Base-by-base conservation (phyloP, 2,888 invertebrate genomes). In the Leptopilina syphax region DNA sequence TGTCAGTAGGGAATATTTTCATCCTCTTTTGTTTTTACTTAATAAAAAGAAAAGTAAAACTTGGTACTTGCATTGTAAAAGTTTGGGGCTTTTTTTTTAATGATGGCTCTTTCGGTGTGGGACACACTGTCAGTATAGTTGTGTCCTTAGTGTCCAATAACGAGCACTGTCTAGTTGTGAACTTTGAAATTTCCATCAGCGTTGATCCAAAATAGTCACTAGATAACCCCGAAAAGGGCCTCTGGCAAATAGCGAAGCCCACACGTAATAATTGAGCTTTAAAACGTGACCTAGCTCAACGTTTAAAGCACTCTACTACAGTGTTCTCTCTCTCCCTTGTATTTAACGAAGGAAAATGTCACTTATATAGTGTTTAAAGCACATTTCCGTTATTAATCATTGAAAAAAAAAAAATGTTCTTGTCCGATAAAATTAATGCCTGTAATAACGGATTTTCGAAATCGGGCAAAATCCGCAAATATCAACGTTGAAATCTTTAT, bases 61-160 rank as follows among this genome's bases (percentile, higher is more conserved):
- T 44, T 41, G 41, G 68, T 60, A 68, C 47, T 57, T 78, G 78
- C 13, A 3, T 50, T 12, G n/a, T 18, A 44, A 77, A 78, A 70
- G 44, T 77, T 76, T 78, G 44, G 44, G 44, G 44, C 60, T 41
- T 47, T 34, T 4, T 60, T 41, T 47, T 34, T 1, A 41, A 44
- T 44, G 77, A 79, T 8, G 79, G 63, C 82, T 83, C 83, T 79
- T 81, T 78, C 68, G 66, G 80, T 76, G 80, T 76, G 80, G 73
- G 81, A 83, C 76, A 34, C 34, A 47, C 47, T 60, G 73, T 70
- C 67, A 67, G 76, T 77, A 77, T 60, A 77, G 57, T 76, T 24
- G 68, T 77, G 81, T 78, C 67, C 67, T 81, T 78, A 81, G 66
- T n/a, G 81, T 83, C 80, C 79, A 47, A 67, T 80, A 83, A 57